Conservation (phyloP, 2,888 invertebrate genomes). For the Epirrhoe tristata region DNA sequence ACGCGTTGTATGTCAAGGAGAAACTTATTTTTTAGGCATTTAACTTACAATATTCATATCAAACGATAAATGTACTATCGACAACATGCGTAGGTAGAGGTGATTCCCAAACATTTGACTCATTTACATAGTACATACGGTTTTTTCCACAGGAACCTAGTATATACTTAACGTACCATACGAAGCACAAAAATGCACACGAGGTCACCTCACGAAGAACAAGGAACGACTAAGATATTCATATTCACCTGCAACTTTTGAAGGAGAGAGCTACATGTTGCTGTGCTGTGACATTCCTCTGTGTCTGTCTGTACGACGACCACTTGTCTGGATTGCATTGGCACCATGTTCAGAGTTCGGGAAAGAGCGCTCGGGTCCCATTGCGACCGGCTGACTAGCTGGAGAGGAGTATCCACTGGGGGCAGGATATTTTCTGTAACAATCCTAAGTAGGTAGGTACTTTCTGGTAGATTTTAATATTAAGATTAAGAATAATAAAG, state of each 20-base stretch:
- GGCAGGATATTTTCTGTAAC: slow-evolving; percentile 69
- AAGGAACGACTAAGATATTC: too few relatives aligned
- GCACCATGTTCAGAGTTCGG: slow-evolving; percentile 23
- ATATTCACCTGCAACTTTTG: slow-evolving; percentile 69
- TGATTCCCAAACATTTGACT: background rate
- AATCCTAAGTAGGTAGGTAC: background rate
- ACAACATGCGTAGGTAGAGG: background rate
- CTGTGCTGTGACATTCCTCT: slow-evolving; percentile 57
- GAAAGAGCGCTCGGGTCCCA: slow-evolving; percentile 48
- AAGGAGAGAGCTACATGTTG: slow-evolving; percentile 64
- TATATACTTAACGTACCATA: too few relatives aligned
- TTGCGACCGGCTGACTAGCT: slow-evolving; percentile 55
- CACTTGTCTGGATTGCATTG: slow-evolving; percentile 60
- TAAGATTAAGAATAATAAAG: too few relatives aligned
- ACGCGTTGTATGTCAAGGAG: too few relatives aligned
- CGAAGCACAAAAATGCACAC: too few relatives aligned
- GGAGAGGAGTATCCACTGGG: slow-evolving; percentile 59
- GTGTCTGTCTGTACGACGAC: slow-evolving; percentile 76
- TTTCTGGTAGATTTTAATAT: background rate
- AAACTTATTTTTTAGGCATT: too few relatives aligned
- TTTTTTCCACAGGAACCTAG: background rate
- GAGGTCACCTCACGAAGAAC: too few relatives aligned
- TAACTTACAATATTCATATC: too few relatives aligned
- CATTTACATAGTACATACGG: too few relatives aligned
- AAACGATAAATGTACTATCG: too few relatives aligned